Conservation (phyloP, 2,888 invertebrate species). For the Sarcophaga subvicina region DNA sequence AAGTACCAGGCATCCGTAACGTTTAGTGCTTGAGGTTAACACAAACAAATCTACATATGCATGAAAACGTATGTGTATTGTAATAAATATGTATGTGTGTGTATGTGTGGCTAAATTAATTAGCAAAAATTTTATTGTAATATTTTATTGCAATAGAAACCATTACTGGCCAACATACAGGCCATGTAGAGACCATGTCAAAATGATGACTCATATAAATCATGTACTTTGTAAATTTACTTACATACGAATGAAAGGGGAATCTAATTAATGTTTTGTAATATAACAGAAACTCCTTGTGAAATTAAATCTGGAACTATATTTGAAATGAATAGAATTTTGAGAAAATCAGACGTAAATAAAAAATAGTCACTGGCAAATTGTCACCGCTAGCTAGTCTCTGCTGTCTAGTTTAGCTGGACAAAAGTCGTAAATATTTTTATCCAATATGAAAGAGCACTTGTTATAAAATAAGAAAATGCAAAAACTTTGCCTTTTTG, state of each 20-base stretch:
- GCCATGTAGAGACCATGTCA: slow-evolving; percentile 11
- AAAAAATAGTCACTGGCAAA: no score
- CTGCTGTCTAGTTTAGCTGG: no score
- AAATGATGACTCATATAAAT: slow-evolving; percentile 20
- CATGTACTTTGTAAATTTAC: background rate
- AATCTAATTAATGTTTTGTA: background rate
- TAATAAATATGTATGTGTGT: background rate
- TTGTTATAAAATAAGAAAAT: no score
- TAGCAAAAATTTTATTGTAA: slow-evolving; percentile 10
- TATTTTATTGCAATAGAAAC: slow-evolving; percentile 5
- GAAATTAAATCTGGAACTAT: no score
- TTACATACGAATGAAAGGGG: background rate
- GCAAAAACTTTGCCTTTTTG: no score
- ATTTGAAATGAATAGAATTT: no score
- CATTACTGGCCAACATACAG: background rate
- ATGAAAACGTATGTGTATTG: background rate
- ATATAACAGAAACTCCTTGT: no score
- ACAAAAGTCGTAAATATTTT: no score
- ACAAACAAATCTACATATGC: background rate
- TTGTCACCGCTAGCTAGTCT: no score
- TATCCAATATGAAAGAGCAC: no score
- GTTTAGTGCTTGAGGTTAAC: background rate
- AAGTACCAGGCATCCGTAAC: slow-evolving; percentile 8
- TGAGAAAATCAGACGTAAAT: no score
- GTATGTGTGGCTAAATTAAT: slow-evolving; percentile 3